Percentiles rank a stretch among this genome's conserved stretches.
Evolutionary conservation across 2,797 vertebrate genomes (phyloP).

Genomic region (Anas flavirostris): DNA sequence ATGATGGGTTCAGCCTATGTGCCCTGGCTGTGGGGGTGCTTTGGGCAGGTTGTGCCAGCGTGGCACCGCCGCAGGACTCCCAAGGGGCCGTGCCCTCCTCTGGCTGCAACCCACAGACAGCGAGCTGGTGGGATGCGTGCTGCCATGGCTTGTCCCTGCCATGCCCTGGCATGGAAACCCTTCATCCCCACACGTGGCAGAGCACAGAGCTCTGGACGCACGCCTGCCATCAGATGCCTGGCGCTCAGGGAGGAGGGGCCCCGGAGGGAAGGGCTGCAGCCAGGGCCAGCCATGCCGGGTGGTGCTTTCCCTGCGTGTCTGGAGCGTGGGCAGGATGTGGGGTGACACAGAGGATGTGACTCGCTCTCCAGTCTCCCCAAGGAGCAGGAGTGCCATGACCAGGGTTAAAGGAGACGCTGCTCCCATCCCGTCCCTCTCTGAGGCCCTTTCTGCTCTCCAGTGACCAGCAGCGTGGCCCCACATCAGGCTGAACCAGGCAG

Average conservation of each 20-base stretch:
- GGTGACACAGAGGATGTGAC: slow-evolving; percentile 69
- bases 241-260: neutral
- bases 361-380: neutral
- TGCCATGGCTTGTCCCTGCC: neutral
- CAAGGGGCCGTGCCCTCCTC: neutral
- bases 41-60: neutral
- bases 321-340: slow-evolving; percentile 62
- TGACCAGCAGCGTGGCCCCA: neutral
- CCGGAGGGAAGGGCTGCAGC: neutral
- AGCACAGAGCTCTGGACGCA: neutral
- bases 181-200: neutral
- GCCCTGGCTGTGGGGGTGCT: neutral
- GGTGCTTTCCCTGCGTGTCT: slow-evolving; percentile 20
- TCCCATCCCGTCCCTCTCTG: neutral
- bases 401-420: slow-evolving; percentile 24
- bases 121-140: accelerated
- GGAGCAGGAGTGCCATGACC: neutral
- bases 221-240: neutral
- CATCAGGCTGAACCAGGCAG: neutral
- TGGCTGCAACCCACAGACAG: neutral
- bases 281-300: neutral
- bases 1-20: neutral
- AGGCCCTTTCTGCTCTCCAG: neutral
- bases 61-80: neutral
- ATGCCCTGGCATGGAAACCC: neutral